Base-by-base conservation (phyloP, 2,888 invertebrate species). In the Nomada fabriciana region DNA sequence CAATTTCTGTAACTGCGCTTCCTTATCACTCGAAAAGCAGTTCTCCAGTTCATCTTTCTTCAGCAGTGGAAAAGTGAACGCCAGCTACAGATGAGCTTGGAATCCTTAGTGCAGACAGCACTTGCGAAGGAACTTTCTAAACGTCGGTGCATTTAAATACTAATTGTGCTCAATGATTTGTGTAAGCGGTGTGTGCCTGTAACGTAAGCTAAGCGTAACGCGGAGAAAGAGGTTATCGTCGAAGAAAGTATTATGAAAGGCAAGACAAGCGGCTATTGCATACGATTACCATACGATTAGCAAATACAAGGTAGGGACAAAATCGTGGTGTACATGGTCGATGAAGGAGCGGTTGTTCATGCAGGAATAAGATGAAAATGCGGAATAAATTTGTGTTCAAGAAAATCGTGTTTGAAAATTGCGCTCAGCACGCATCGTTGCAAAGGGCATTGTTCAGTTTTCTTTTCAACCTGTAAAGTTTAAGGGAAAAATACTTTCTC, bases 281-380 rank as follows among this genome's bases (percentile, higher is more conserved):
- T 71, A 71, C 60, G 70, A 71, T 71, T 71, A 61, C 70, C 70
- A 71, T 71, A 60, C 50, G 47, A 71, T 71, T 71, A 71, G 60
- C 60, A 36, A 52, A 36, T 60, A 61, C 70, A 71, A 50, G 60
- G 20, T 71, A 60, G 70, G 60, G 60, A 71, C 70, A 52, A 71
- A 71, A 71, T 71, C 20, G 43, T 10, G 36, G 5, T 15, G 13
- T n/a, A 52, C 3, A 36, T 36, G 36, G 36, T 2, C 18, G 7
- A 29, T 18, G 23, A 23, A 50, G 47, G 36, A 36, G 50, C 47
- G 29, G 15, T n/a, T 20, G n/a, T 60, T 60, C 36, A 13, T 20
- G 50, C 18, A 9, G 50, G 47, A 47, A 47, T 70, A 59, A 59
- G 10, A 23, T 3, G 9, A 47, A 59, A 15, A 29, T n/a, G 59